phyloP scores from a whole-genome alignment of 2,888 invertebrate species.

The Ptilodon capucinus region DNA sequence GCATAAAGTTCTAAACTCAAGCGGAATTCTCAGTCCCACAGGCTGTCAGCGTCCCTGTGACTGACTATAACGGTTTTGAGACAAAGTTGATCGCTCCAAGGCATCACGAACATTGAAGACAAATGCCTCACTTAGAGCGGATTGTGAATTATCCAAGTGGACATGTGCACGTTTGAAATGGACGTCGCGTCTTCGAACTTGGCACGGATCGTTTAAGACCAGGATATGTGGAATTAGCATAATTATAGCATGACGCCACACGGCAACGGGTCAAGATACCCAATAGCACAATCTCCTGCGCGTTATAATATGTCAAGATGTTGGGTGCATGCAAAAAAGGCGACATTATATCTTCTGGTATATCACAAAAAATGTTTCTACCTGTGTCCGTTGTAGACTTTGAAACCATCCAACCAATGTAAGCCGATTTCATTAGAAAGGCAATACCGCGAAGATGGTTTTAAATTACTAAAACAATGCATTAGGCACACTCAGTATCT shows the following conservation, averaged over 20 bases:
- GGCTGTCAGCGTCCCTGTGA: too few relatives aligned
- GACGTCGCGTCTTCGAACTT: conserved; percentile 12
- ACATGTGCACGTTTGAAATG: conserved; percentile 26
- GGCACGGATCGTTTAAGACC: neutral
- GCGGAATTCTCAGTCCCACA: neutral
- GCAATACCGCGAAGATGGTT: too few relatives aligned
- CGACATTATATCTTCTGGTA: too few relatives aligned
- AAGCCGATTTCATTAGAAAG: too few relatives aligned
- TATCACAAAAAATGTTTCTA: too few relatives aligned
- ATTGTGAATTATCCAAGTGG: conserved; percentile 35
- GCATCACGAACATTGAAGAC: conserved; percentile 22
- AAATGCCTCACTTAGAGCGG: conserved; percentile 33
- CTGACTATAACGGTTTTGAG: conserved; percentile 14
- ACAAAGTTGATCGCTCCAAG: conserved; percentile 15
- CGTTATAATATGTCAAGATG: neutral
- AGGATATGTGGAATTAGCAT: neutral
- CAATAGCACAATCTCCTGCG: neutral
- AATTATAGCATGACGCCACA: neutral
- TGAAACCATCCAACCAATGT: too few relatives aligned
- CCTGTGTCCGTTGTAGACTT: too few relatives aligned
- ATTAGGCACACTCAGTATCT: too few relatives aligned
- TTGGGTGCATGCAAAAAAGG: too few relatives aligned
- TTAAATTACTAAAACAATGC: too few relatives aligned
- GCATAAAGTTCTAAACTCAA: neutral
- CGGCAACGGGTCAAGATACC: neutral